Percentiles rank a stretch among this genome's conserved stretches.
Conservation (phyloP, 1,140 invertebrate species). For the Drosophila malerkotliana region DNA sequence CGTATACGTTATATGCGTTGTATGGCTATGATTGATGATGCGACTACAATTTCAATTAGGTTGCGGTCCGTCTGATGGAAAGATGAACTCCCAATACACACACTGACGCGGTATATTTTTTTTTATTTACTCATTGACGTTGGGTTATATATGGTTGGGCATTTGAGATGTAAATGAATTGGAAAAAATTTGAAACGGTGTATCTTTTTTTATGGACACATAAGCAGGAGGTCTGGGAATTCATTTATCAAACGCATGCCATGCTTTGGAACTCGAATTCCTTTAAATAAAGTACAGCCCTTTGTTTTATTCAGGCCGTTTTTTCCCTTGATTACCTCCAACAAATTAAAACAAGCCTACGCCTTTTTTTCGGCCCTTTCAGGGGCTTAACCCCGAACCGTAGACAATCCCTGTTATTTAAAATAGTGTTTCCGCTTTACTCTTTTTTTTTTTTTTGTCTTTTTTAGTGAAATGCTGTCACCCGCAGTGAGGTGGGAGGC, state of each 20-base stretch:
- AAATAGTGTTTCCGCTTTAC: constrained; percentile 23
- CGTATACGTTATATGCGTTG: constrained; percentile 42
- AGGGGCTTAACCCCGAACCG: constrained; percentile 12
- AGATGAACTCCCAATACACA: constrained; percentile 37
- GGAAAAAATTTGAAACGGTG: background rate
- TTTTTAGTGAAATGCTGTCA: constrained; percentile 23
- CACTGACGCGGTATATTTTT: background rate
- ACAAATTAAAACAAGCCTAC: constrained; percentile 26
- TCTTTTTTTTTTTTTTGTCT: background rate
- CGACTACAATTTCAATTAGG: constrained; percentile 72
- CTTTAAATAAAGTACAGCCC: background rate
- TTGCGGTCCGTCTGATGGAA: constrained; percentile 25
- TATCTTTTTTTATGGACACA: constrained; percentile 2
- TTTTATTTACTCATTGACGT: constrained; percentile 39
- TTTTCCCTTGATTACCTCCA: constrained; percentile 31
- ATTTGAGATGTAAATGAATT: constrained; percentile 30
- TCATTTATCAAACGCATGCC: constrained; percentile 3
- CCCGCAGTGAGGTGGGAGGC: constrained; percentile 18
- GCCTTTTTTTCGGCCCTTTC: background rate
- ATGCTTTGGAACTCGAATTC: constrained; percentile 4
- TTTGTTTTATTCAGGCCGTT: constrained; percentile 11
- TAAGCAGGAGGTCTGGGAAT: constrained; percentile 1
- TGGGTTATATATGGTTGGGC: constrained; percentile 29
- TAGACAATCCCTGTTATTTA: constrained; percentile 12
- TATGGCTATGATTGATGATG: constrained; percentile 70